A percentile compares a stretch with the other conserved stretches of the same genome.
Evolutionary conservation across 2,113 vertebrate genomes (phyloP).

Genomic region (Dromas ardeola): DNA sequence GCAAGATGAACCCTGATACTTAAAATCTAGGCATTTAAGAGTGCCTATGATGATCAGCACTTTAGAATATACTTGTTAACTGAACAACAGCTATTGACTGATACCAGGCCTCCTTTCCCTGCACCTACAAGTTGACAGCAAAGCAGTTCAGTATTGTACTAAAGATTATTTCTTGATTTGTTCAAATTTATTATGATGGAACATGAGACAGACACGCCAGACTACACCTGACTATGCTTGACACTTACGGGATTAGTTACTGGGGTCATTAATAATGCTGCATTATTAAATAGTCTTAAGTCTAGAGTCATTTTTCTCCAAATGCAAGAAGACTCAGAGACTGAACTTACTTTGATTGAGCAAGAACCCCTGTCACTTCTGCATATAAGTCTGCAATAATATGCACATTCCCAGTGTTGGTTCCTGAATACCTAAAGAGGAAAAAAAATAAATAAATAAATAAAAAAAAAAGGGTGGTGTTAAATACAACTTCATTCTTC

Average conservation of each 20-base stretch:
- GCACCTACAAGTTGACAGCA: neutral
- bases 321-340: neutral
- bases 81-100: neutral
- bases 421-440: conserved; percentile 90
- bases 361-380: conserved; percentile 96
- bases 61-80: neutral
- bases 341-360: conserved; percentile 91
- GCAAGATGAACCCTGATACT: neutral
- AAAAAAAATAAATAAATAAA: too few species aligned
- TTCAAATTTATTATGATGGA: neutral
- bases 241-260: neutral
- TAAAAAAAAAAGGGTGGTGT: neutral
- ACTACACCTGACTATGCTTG: neutral
- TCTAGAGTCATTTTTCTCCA: neutral
- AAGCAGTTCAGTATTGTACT: neutral
- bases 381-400: conserved; percentile 98
- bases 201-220: neutral
- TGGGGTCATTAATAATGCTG: neutral
- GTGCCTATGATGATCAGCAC: neutral
- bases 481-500: neutral
- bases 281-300: neutral
- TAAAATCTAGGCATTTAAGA: neutral
- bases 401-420: conserved; percentile 98
- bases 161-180: neutral
- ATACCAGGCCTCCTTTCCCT: neutral